Evolutionary conservation across 2,888 invertebrate genomes (phyloP).

Genomic region (Aplocera efformata): DNA sequence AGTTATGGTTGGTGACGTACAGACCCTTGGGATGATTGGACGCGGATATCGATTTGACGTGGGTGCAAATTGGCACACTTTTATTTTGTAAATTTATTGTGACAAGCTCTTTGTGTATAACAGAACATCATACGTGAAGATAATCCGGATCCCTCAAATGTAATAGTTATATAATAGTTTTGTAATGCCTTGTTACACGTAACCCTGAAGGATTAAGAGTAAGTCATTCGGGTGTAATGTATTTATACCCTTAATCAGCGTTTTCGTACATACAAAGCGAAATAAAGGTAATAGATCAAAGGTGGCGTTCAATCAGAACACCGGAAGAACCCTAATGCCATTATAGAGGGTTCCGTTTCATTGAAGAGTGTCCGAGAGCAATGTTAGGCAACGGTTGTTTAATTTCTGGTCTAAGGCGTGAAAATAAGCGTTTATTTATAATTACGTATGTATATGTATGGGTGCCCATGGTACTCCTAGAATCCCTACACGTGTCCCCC

Average conservation of each 20-base stretch:
- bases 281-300: conserved; percentile 12
- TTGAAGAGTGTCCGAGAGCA: conserved; percentile 43
- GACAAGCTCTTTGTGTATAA: no score
- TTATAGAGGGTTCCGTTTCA: conserved; percentile 31
- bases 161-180: no score
- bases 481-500: no score
- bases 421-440: not conserved
- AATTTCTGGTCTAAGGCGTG: conserved; percentile 19
- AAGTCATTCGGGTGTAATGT: conserved; percentile 2
- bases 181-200: no score
- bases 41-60: not conserved
- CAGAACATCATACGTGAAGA: no score
- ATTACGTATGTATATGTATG: no score
- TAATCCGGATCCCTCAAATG: no score
- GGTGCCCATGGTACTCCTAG: no score
- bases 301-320: conserved; percentile 35
- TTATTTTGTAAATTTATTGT: no score
- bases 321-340: conserved; percentile 38
- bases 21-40: conserved; percentile 1
- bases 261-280: not conserved
- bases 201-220: no score
- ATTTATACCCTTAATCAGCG: not conserved
- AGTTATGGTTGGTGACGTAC: conserved; percentile 2
- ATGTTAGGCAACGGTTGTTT: conserved; percentile 35
- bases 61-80: no score